Percentiles rank a stretch among this genome's conserved stretches.
Conservation (phyloP, 2,888 invertebrate species). For the Margaritifera margaritifera region DNA sequence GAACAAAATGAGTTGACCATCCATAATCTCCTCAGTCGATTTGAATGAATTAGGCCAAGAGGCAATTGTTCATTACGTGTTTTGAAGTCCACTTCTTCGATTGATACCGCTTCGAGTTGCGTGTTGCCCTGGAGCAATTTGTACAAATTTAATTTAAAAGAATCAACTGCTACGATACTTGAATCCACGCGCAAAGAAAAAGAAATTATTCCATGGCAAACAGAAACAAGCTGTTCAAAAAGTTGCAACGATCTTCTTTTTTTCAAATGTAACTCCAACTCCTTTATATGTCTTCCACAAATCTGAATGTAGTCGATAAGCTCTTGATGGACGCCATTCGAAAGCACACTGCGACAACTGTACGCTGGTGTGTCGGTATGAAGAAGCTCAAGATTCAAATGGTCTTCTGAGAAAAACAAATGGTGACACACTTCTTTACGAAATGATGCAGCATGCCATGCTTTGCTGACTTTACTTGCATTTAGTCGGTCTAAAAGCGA, state of each 20-base stretch:
- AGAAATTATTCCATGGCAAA: slow-evolving; percentile 20
- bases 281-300: slow-evolving; percentile 26
- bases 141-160: slow-evolving; percentile 20
- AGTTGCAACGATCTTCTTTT: slow-evolving; percentile 25
- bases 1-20: slow-evolving; percentile 41
- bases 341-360: neutral
- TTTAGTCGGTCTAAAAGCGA: slow-evolving; percentile 26
- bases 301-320: slow-evolving; percentile 14
- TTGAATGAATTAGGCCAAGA: slow-evolving; percentile 32
- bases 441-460: slow-evolving; percentile 27
- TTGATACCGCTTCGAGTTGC: slow-evolving; percentile 15
- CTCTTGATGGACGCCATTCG: slow-evolving; percentile 1
- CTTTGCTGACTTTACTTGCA: slow-evolving; percentile 26
- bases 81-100: slow-evolving; percentile 26
- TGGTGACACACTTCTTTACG: slow-evolving; percentile 34
- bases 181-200: slow-evolving; percentile 17
- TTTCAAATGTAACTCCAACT: slow-evolving; percentile 24
- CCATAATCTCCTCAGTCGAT: slow-evolving; percentile 26
- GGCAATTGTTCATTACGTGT: slow-evolving; percentile 35
- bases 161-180: slow-evolving; percentile 14
- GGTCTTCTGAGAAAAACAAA: slow-evolving; percentile 23
- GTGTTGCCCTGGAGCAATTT: slow-evolving; percentile 30
- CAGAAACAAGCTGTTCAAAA: slow-evolving; percentile 20
- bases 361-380: neutral
- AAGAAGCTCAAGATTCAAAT: slow-evolving; percentile 1